phyloP scores from a whole-genome alignment of 2,113 vertebrate genomes.

The Cavia aperea region DNA sequence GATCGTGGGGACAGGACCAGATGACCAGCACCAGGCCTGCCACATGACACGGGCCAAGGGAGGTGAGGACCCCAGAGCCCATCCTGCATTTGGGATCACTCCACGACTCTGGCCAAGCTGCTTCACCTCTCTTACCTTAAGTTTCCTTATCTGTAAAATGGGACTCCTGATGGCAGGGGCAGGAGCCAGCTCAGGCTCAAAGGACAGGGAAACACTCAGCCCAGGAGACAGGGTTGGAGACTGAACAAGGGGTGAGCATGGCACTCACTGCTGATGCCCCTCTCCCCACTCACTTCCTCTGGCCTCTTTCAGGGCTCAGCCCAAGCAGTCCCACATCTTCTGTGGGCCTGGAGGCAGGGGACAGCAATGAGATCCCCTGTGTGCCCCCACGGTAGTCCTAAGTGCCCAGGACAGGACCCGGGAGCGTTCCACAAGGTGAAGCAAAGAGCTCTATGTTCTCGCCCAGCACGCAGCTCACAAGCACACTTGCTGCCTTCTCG shows the following conservation, averaged over 20 bases:
- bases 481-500: neutral
- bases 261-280: neutral
- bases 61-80: neutral
- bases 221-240: fast-evolving
- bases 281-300: neutral
- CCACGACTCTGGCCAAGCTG: neutral
- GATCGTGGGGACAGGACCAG: neutral
- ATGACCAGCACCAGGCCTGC: neutral
- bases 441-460: neutral
- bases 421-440: fast-evolving
- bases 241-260: fast-evolving
- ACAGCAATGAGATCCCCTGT: neutral
- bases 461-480: neutral
- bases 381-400: neutral
- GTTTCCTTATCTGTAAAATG: neutral
- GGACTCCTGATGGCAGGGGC: neutral
- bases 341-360: neutral
- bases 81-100: neutral
- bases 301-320: no score
- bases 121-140: neutral
- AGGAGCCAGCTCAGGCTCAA: neutral
- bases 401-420: neutral
- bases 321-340: no score
- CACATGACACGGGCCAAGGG: neutral
- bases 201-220: neutral